Base-by-base conservation (phyloP, 2,797 vertebrate species). In the Lithobates sylvaticus region DNA sequence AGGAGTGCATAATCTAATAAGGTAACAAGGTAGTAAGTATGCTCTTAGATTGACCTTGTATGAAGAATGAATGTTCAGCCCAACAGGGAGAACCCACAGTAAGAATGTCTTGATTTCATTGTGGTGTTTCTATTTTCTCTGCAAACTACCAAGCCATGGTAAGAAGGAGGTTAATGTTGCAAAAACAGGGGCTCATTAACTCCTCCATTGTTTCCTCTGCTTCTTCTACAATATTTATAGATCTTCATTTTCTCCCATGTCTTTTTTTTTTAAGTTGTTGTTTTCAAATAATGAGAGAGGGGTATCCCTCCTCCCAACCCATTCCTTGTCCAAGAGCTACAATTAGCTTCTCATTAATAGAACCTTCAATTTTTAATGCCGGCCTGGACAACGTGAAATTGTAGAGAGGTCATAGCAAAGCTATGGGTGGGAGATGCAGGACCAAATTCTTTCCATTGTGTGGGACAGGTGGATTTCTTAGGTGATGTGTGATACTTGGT, bases 221-320 rank as follows among this genome's bases (percentile, higher is more conserved):
- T 27, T 80, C 86, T 87, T 87, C 75, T 87, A 84, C 86, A 87
- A 87, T 87, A 87, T 87, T 87, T 87, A 87, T 87, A 87, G 76
- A 79, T 87, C 86, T 80, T 84, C 86, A 87, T 74, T 87, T 87
- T 71, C 68, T 75, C 44, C 34, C 44, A 34, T 74, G 61, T 72
- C 67, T 87, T 84, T 70, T 79, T 54, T 23, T 86, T 73, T 65
- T 85, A 74, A 73, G 68, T 79, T 78, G 70, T 76, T 75, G 86
- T 83, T 80, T 76, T 74, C 34, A 87, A 74, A 87, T 83, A 87
- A 83, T 84, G 64, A 78, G 76, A 83, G 76, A 84, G 71, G 71
- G 75, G 61, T 68, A 26, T 84, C 81, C 81, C 86, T 80, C 86
- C 86, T 87, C 86, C 86, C 86, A 58, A 74, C 58, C 69, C 76